Conservation (phyloP, 2,113 vertebrate species). For the Phodopus roborovskii region DNA sequence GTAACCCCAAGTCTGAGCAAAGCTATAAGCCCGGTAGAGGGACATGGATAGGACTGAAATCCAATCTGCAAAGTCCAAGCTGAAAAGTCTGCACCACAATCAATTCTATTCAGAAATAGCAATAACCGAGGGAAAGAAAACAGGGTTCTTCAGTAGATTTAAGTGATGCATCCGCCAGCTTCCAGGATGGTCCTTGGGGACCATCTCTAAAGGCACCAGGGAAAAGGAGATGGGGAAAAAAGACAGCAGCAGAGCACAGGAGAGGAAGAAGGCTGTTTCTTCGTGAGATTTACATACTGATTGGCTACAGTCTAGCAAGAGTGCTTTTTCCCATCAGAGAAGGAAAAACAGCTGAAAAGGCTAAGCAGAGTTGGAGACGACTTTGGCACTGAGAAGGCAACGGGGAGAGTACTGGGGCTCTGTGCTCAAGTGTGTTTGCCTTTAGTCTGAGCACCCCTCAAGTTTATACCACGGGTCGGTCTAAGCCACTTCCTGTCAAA, state of each 20-base stretch:
- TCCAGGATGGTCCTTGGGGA: neutral
- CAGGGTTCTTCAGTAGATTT: neutral
- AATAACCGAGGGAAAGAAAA: neutral
- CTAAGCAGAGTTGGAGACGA: neutral
- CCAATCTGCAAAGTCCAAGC: neutral
- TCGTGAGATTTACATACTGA: slow-evolving; percentile 46
- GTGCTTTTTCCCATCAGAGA: slow-evolving; percentile 45
- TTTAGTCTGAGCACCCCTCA: neutral
- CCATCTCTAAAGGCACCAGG: neutral
- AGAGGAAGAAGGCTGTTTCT: neutral
- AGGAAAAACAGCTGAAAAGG: neutral
- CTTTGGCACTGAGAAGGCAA: slow-evolving; percentile 53
- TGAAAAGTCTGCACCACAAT: neutral
- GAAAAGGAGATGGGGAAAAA: neutral
- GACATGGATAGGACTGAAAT: neutral
- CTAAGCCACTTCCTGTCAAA: slow-evolving; percentile 19
- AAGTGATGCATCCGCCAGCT: neutral
- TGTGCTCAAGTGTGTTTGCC: slow-evolving; percentile 31
- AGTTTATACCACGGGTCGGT: neutral
- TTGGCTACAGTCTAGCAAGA: slow-evolving; percentile 3
- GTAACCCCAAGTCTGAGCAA: neutral
- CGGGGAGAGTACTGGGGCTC: neutral
- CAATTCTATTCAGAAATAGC: neutral
- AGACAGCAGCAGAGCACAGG: neutral
- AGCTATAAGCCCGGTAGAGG: neutral